Base-by-base conservation (phyloP, 2,113 vertebrate genomes). In the Calonectris borealis region DNA sequence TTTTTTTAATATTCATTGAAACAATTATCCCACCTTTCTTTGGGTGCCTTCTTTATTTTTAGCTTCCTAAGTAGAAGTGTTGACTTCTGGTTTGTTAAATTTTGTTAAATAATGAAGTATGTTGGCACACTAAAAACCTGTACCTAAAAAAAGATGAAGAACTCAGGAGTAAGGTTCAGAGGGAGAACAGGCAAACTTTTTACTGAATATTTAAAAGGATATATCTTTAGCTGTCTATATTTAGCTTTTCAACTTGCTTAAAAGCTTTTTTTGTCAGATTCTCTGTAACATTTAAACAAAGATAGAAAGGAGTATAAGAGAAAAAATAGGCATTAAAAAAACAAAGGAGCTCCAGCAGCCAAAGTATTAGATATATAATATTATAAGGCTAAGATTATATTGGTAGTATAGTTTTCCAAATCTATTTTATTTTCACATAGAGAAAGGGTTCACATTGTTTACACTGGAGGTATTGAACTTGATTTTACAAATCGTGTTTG, bases 141-240 rank as follows among this genome's bases (percentile, higher is more conserved):
- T 91, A 75, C 44, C 94, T 97, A 96, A 97, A 96, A 97, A 97
- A 95, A 95, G 94, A 95, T 70, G 4, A 87, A 93, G 82, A 97
- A 92, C 87, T 90, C 68, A 83, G 61, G 65, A 93, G 60, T 73
- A 90, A 91, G 85, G 93, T 97, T 96, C 95, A 97, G 80, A 96
- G 70, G 80, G 76, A 95, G 93, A 91, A 55, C 82, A 83, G 17
- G 48, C 61, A 86, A 79, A 51, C 65, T 94, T 95, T 94, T 97
- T 86, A 73, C 52, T 96, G 83, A 95, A 97, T 97, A 96, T 95
- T 97, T 96, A 84, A 97, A 95, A 95, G 49, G 85, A 79, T 93
- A 48, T 46, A 97, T 95, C 62, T 97, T 97, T 96, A 97, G 93
- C 70, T 87, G 26, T 64, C 89, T 97, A 94, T 96, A 93, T 96